Evolutionary conservation across 2,888 invertebrate genomes (phyloP), one percentile per base, ranked within the genome.

Genomic region (Drosophila putrida): DNA sequence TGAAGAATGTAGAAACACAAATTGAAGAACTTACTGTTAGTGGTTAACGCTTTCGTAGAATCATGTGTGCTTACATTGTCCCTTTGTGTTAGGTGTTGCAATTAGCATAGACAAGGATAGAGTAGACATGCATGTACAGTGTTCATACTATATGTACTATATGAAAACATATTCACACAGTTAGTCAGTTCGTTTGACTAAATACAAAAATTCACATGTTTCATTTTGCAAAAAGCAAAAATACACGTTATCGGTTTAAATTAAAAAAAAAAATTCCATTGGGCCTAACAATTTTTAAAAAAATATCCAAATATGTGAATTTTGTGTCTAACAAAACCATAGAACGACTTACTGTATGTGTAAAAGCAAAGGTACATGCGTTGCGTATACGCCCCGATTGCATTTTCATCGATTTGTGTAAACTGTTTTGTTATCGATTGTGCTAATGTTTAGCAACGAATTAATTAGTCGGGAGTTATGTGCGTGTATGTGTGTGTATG

Each of bases 1-100:
- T 38, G 39, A 39, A 36, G 50, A 47, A 41, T 44, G 10, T 6
- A 44, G 15, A 58, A 71, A 68, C 20, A 58, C 5, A 35, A 38
- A 38, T 68, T 27, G 39, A 51, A 53, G 54, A 68, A 58, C 39
- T 57, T 53, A 43, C 59, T 64, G 68, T 57, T 53, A 43, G 63
- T 64, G 68, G 54, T 65, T 51, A 68, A 39, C 68, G 66, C 65
- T 63, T 80, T 43, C 46, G 47, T 65, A 74, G 73, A 55, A 53
- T 55, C 49, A 47, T 15, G 53, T 61, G 62, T 71, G 80, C 67
- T 62, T 62, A 36, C 38, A 39, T 47, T 57, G 44, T 35, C 44
- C 38, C 51, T 41, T 58, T 70, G 76, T 58, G 60, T 67, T 66
- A 72, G 61, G 55, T 46, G 53, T 50, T 65, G 54, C 51, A 41